Evolutionary conservation across 2,113 vertebrate species (phyloP), one percentile per base, ranked within the genome.

Genomic region (Ageneiosus marmoratus): DNA sequence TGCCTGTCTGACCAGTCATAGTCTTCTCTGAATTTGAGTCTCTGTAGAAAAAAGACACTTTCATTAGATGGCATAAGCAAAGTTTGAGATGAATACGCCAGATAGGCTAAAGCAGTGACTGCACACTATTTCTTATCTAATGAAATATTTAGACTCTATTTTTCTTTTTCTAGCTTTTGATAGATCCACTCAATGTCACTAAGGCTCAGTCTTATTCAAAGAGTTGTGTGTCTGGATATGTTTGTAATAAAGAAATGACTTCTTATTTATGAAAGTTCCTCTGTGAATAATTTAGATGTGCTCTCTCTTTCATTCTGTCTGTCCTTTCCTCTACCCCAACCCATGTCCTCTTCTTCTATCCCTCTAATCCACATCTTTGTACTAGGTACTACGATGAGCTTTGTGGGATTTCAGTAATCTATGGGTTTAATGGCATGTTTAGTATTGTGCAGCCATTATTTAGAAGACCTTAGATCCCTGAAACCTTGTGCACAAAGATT

Each of bases 361-460:
- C 16, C 41, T 41, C 8, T 37, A 34, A 50, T 63, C 73, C 63
- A 53, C 24, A 48, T n/a, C 4, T 46, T 34, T 62, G 76, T 37
- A 46, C 24, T 37, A 58, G 62, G 34, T 22, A 0, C 18, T 55
- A 13, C 18, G 29, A 34, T 55, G 24, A 77, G 29, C 32, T 51
- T n/a, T 58, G 32, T 82, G 67, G 48, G 48, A 41, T 9, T 55
- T 58, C 27, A 16, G 32, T 77, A 58, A 11, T 77, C 60, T 51
- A 56, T 50, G 53, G 10, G 41, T 62, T 79, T 72, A 84, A 72
- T 56, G 55, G 34, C 53, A 20, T 51, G 46, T 67, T 74, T 16
- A 37, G 74, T 65, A 24, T 55, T 74, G 34, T 22, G 10, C 67
- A 58, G 79, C 48, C 56, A 78, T 87, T 56, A 84, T 78, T 41